Evolutionary conservation across 2,888 invertebrate species (phyloP).

Genomic region (Plemyria rubiginata): DNA sequence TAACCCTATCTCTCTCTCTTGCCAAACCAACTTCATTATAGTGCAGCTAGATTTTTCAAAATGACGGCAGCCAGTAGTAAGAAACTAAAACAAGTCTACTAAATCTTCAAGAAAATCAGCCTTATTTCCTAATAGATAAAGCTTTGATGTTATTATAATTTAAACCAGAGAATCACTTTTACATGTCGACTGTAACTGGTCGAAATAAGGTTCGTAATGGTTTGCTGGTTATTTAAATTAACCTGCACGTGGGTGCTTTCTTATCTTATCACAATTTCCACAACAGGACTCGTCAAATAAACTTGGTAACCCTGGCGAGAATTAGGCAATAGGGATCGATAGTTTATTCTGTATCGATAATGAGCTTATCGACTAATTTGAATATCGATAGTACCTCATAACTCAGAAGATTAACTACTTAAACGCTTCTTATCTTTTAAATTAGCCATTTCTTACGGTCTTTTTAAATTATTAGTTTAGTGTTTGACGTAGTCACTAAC

Average conservation of each 20-base stretch:
- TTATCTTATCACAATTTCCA: slow-evolving; percentile 62
- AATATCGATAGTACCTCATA: slow-evolving; percentile 37
- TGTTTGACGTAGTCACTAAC: not conserved
- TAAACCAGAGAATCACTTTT: not conserved
- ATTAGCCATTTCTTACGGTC: slow-evolving; percentile 29
- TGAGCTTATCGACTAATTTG: slow-evolving; percentile 47
- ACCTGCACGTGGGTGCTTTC: slow-evolving; percentile 50
- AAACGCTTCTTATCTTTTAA: slow-evolving; percentile 34
- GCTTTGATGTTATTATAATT: not conserved
- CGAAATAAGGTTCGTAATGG: slow-evolving; percentile 1
- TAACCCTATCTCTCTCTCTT: too few species aligned
- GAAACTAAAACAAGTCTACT: not conserved
- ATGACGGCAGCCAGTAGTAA: not conserved
- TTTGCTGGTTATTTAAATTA: slow-evolving; percentile 48
- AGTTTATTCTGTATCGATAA: slow-evolving; percentile 51
- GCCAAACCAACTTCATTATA: too few species aligned
- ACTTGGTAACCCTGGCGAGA: slow-evolving; percentile 53
- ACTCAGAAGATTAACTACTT: slow-evolving; percentile 28
- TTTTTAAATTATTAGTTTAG: slow-evolving; percentile 27
- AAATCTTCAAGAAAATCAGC: slow-evolving; percentile 4
- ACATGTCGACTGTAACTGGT: not conserved
- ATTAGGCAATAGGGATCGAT: slow-evolving; percentile 62
- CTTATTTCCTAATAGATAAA: slow-evolving; percentile 14
- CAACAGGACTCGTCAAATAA: slow-evolving; percentile 27
- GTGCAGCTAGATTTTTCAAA: not conserved